Evolutionary conservation across 2,797 vertebrate genomes (phyloP), one percentile per base, ranked within the genome.

Genomic region (Thripadectes ignobilis): DNA sequence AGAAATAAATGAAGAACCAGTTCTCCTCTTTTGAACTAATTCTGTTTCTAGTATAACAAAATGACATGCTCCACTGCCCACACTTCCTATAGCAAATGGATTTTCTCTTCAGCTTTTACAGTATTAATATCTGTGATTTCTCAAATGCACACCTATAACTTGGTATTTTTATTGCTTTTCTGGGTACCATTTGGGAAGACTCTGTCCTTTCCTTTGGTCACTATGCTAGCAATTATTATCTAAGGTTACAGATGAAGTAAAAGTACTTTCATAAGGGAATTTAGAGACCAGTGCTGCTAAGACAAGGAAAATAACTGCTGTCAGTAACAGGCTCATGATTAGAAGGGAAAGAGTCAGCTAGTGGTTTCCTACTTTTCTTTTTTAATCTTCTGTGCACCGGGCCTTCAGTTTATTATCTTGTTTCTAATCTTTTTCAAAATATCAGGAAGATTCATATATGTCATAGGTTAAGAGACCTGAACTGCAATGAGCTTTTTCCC

Each of bases 11-110:
- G 13, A 91, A 88, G 36, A 86, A 69, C 14, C 9, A 52, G 77
- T 61, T 90, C 52, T 51, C 22, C 77, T 79, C 75, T 92, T 93
- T 93, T 67, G 36, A 89, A 87, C 62, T 91, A 84, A 86, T 89
- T 91, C 49, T 81, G 39, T 81, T 91, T 67, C 58, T 78, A 78
- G 30, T 57, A 65, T 87, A 87, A 61, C 66, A 39, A 87, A 92
- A 91, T 74, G 24, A 48, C 58, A 61, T 79, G 74, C 82, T 89
- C 52, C 30, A 39, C 17, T 89, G 39, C 55, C 48, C n/a, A 69
- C 1, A 0, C 15, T 88, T 92, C 59, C 71, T 89, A 36, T 73
- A 63, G 81, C 75, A 91, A 93, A 94, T 79, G 22, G 51, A 85
- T 91, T 93, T 95, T 85, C 34, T 48, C 46, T 85, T 92, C 75